Conservation (phyloP, 1,140 invertebrate species). For the Lucilia sericata region DNA sequence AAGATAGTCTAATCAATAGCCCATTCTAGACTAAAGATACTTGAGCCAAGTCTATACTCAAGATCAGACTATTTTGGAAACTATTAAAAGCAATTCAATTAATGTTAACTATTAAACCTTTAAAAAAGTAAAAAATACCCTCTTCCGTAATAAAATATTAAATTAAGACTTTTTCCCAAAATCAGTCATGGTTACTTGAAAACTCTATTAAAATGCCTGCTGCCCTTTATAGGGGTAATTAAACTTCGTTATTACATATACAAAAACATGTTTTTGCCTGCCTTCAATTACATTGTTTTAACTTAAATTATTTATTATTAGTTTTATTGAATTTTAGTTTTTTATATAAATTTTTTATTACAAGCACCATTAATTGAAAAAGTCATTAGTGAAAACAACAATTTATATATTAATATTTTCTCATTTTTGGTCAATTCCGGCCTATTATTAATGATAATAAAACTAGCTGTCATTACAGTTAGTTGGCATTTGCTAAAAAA, state of each 20-base stretch:
- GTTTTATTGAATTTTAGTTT: background rate
- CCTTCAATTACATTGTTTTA: background rate
- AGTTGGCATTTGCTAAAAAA: background rate
- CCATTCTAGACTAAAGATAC: too few relatives aligned
- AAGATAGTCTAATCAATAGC: too few relatives aligned
- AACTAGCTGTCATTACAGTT: background rate
- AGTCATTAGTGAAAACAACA: constrained; percentile 12
- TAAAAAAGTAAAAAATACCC: too few relatives aligned
- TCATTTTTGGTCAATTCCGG: background rate
- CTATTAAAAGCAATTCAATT: too few relatives aligned
- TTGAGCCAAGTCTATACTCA: too few relatives aligned
- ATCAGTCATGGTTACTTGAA: too few relatives aligned
- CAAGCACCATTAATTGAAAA: background rate
- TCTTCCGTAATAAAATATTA: too few relatives aligned
- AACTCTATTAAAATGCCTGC: too few relatives aligned
- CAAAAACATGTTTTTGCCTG: background rate
- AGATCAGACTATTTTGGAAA: too few relatives aligned
- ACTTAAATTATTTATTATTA: background rate
- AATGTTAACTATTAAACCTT: too few relatives aligned
- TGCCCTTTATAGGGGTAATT: background rate
- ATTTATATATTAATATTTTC: background rate
- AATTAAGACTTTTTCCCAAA: too few relatives aligned
- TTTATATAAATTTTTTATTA: background rate
- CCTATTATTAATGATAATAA: background rate
- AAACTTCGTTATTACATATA: background rate